phyloP scores from a whole-genome alignment of 2,797 vertebrate species.

The Natrix natrix region DNA sequence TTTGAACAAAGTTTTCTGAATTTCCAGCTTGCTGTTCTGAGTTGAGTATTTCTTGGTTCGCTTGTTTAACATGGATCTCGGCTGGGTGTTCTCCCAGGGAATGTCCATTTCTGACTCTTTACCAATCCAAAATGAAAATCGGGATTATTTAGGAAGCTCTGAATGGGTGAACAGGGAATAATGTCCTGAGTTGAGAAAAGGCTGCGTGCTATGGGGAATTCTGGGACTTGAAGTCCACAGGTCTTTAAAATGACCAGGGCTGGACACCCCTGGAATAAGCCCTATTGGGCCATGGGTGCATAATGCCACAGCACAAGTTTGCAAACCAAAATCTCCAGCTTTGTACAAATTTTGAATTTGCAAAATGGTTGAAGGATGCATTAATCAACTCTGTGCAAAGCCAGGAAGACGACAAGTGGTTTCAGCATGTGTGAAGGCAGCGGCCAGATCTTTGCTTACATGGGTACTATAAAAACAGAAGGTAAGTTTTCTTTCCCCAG shows the following conservation, averaged over 20 bases:
- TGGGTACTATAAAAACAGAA: background rate
- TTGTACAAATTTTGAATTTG: background rate
- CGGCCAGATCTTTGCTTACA: background rate
- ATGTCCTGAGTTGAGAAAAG: background rate
- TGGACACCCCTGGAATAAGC: background rate
- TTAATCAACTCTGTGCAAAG: background rate
- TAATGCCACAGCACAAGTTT: background rate
- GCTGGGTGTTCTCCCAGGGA: background rate
- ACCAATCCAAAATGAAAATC: background rate
- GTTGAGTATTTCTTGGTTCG: background rate
- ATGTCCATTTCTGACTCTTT: background rate
- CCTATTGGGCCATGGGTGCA: background rate
- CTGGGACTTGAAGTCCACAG: background rate
- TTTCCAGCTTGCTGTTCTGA: slow-evolving; percentile 48
- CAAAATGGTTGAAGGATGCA: background rate
- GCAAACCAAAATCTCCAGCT: background rate
- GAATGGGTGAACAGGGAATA: background rate
- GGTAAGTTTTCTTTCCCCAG: background rate
- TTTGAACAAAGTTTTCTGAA: slow-evolving; percentile 63
- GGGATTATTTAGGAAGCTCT: background rate
- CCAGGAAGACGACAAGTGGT: background rate
- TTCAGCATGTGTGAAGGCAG: background rate
- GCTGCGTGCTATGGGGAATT: background rate
- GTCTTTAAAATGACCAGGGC: background rate
- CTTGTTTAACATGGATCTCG: background rate